Evolutionary conservation across 64 coral and sea anemone genomes (phyloP).

Genomic region (Stylophora pistillata): DNA sequence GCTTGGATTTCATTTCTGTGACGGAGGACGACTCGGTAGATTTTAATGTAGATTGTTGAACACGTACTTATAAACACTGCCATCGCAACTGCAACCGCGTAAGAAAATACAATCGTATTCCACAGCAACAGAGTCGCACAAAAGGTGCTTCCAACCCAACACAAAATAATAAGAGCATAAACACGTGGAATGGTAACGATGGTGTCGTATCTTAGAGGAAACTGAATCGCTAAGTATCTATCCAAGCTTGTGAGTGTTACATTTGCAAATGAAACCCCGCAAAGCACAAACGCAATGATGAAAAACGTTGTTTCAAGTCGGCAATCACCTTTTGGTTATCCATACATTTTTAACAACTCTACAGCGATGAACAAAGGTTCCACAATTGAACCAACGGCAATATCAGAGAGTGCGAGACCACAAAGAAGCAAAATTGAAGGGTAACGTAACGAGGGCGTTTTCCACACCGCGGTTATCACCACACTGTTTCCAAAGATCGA

Average conservation of each 20-base stretch:
- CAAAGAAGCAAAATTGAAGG: background rate
- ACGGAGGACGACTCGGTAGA: no score
- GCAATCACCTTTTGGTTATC: no score
- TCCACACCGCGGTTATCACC: background rate
- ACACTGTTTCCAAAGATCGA: background rate
- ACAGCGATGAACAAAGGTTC: no score
- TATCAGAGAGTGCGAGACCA: background rate
- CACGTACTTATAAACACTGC: background rate
- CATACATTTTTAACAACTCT: no score
- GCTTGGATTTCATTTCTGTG: background rate
- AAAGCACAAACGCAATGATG: no score
- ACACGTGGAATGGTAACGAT: background rate
- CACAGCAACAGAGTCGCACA: background rate
- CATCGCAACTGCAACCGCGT: background rate
- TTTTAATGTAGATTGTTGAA: background rate
- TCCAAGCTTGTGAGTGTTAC: background rate
- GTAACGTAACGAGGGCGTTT: background rate
- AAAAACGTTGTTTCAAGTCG: no score
- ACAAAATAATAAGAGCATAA: background rate
- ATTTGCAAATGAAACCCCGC: no score
- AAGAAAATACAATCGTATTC: background rate
- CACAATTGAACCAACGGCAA: background rate
- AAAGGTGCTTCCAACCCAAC: background rate
- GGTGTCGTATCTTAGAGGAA: background rate
- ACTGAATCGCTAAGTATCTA: conserved; percentile 5